These are phyloP conservation scores for Sesia apiformis DNA, from an alignment of 2,888 invertebrate genomes.

Conservation along the genomic window DNA sequence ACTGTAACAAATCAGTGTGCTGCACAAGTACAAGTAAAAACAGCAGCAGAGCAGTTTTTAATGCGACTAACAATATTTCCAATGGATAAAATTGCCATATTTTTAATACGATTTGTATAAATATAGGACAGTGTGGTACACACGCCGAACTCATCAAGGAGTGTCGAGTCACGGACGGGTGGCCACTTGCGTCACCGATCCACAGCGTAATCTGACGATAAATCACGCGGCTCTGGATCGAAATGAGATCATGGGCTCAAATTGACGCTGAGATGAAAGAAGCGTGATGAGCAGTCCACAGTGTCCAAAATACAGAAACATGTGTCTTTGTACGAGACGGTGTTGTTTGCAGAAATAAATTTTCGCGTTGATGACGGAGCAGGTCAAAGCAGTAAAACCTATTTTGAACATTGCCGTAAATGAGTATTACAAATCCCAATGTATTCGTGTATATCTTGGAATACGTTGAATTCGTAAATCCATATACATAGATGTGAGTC, in stretches of 20 bases:
- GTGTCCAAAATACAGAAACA: neutral
- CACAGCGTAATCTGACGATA: constrained; percentile 54
- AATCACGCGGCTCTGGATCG: constrained; percentile 56
- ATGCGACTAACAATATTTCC: no score
- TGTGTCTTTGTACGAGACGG: neutral
- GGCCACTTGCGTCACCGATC: constrained; percentile 62
- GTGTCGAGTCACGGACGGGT: constrained; percentile 61
- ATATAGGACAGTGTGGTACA: constrained; percentile 52
- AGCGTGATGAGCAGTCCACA: constrained; percentile 8
- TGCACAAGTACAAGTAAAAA: no score
- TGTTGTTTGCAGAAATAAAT: neutral
- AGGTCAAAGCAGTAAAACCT: no score
- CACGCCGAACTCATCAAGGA: constrained; percentile 42
- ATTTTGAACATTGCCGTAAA: no score
- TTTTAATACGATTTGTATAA: constrained; percentile 15
- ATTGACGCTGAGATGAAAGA: constrained; percentile 43
- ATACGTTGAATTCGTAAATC: no score
- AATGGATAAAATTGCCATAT: neutral
- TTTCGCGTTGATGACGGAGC: neutral
- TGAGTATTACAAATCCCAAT: no score
- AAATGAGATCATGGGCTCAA: constrained; percentile 65
- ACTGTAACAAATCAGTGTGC: no score
- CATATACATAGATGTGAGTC: no score
- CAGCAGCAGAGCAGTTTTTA: no score
- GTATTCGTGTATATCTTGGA: no score